Evolutionary conservation across 1,140 invertebrate species (phyloP).

Genomic region (Habropoda laboriosa): DNA sequence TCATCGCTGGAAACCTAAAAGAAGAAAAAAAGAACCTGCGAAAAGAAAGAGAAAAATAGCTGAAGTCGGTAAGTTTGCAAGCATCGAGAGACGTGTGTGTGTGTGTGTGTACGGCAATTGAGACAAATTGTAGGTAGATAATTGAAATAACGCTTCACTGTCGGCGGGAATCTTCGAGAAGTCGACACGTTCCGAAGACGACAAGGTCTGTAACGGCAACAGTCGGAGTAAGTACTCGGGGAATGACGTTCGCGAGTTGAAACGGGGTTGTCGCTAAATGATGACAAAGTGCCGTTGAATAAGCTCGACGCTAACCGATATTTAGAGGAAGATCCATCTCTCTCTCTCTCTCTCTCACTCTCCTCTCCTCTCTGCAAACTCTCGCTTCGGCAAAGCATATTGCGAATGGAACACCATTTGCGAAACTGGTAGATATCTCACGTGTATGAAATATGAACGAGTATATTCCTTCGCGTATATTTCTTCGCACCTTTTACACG

Average conservation of each 20-base stretch:
- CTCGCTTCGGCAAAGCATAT: not conserved
- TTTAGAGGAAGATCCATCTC: conserved; percentile 14
- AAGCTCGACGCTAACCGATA: conserved; percentile 40
- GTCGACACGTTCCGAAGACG: no score
- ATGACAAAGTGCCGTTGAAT: conserved; percentile 46
- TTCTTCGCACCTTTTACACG: not conserved
- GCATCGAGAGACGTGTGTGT: no score
- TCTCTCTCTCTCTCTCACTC: no score
- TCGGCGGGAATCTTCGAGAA: not conserved
- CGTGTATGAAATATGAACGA: conserved; percentile 18
- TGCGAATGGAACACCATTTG: not conserved
- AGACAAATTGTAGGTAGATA: not conserved
- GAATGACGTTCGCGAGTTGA: not conserved
- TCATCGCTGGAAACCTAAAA: conserved; percentile 21
- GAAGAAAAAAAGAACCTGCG: conserved; percentile 39
- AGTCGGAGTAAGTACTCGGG: no score
- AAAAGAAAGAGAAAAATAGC: not conserved
- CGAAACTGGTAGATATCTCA: not conserved
- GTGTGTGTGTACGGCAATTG: not conserved
- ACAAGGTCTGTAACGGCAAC: no score
- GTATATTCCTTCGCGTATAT: not conserved
- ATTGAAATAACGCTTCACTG: not conserved
- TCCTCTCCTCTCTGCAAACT: no score
- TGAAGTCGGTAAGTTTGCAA: no score
- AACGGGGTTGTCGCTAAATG: conserved; percentile 27